Conservation (phyloP, 2,797 vertebrate genomes). For the Parauchenoglanis punctatus region DNA sequence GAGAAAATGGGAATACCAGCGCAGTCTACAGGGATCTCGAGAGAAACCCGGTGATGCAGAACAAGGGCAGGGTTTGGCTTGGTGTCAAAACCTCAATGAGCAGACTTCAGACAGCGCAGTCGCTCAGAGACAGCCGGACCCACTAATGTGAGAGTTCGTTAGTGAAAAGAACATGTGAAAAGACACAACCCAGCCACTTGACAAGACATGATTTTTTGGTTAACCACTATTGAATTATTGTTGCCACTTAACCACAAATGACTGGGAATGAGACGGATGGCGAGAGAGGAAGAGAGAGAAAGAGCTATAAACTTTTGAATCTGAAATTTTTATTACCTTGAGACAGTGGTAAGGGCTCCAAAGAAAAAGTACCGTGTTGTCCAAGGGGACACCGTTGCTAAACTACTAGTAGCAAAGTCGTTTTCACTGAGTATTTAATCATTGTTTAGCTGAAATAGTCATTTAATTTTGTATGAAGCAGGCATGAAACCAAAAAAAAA, state of each 20-base stretch:
- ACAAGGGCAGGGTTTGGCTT: conserved; percentile 51
- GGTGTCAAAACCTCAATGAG: conserved; percentile 42
- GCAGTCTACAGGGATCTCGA: conserved; percentile 35
- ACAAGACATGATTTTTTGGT: conserved; percentile 50
- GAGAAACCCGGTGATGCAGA: conserved; percentile 44
- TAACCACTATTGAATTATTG: conserved; percentile 49
- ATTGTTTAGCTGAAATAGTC: neutral
- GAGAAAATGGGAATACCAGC: conserved; percentile 77
- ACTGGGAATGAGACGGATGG: conserved; percentile 30
- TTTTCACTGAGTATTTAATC: neutral
- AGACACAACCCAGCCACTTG: conserved; percentile 34
- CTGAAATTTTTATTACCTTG: conserved; percentile 25
- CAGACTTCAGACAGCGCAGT: conserved; percentile 37
- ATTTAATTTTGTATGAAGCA: neutral
- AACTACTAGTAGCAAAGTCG: neutral
- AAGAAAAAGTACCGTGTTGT: neutral
- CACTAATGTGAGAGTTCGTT: conserved; percentile 26
- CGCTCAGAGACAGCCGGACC: conserved; percentile 22
- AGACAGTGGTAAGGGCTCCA: conserved; percentile 2
- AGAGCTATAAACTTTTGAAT: conserved; percentile 46
- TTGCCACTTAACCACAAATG: conserved; percentile 41
- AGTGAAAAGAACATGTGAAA: conserved; percentile 18
- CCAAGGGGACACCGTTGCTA: neutral
- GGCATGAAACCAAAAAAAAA: neutral
- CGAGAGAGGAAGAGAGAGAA: conserved; percentile 62